Evolutionary conservation across 2,113 vertebrate genomes (phyloP).

Genomic region (Ginglymostoma cirratum): DNA sequence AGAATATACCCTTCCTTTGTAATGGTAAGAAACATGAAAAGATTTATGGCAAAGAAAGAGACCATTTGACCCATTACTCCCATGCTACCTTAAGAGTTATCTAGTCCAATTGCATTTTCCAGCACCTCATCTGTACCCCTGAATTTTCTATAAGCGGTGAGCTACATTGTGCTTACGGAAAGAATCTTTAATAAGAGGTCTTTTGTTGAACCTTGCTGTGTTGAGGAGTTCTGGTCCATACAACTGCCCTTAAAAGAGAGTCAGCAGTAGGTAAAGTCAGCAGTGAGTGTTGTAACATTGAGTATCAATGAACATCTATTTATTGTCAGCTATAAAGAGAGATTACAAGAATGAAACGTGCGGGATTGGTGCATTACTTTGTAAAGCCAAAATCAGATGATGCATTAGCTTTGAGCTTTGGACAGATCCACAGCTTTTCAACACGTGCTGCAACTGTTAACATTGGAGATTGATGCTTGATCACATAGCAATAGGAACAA

Average conservation of each 20-base stretch:
- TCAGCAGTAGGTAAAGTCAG: neutral
- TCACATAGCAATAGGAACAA: neutral
- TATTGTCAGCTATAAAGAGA: neutral
- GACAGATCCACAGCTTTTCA: too few species aligned
- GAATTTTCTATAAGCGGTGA: neutral
- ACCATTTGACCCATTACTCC: neutral
- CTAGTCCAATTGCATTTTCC: neutral
- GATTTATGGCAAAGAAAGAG: neutral
- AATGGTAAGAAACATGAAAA: neutral
- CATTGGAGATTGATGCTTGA: neutral
- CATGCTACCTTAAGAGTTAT: neutral
- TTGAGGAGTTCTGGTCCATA: neutral
- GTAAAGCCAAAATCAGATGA: neutral
- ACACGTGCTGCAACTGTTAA: neutral
- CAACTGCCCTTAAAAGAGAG: neutral
- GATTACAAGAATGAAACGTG: neutral
- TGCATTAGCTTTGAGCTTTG: neutral
- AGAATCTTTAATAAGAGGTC: neutral
- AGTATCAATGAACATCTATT: neutral
- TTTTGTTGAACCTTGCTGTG: neutral
- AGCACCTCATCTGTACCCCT: neutral
- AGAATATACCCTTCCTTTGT: neutral
- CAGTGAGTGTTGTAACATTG: neutral
- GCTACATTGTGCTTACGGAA: neutral
- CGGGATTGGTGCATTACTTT: neutral